phyloP scores from a whole-genome alignment of 2,113 vertebrate genomes.

The Sphyrna mokarran region DNA sequence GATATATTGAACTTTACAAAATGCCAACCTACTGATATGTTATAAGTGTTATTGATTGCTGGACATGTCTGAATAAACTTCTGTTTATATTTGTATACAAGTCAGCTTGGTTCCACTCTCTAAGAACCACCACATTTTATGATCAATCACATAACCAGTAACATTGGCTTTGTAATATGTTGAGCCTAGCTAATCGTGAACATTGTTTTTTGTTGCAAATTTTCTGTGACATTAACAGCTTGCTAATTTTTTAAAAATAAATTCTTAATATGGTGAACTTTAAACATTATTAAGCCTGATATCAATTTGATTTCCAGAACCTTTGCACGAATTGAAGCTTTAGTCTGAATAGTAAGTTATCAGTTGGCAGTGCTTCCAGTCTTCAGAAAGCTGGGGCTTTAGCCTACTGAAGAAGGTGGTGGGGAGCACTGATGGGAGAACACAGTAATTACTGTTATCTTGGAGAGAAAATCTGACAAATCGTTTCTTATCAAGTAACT shows the following conservation, averaged over 20 bases:
- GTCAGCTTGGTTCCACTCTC: background rate
- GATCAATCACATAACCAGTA: background rate
- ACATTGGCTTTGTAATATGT: background rate
- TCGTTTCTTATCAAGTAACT: background rate
- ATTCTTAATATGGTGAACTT: background rate
- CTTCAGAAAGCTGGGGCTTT: background rate
- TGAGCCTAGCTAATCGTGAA: background rate
- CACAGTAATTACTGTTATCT: background rate
- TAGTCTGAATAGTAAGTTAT: background rate
- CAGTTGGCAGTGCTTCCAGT: background rate
- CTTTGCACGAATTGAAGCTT: background rate
- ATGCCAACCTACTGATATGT: background rate
- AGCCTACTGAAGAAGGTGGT: background rate
- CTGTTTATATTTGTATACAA: background rate
- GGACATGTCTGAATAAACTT: background rate
- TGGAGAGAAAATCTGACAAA: too few relatives aligned
- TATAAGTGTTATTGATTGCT: background rate
- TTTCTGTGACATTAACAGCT: background rate
- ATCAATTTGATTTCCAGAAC: background rate
- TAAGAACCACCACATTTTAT: background rate
- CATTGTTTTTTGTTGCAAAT: background rate
- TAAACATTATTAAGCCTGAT: background rate
- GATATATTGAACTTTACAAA: background rate
- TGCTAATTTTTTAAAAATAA: background rate
- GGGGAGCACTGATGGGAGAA: background rate